Evolutionary conservation across 2,797 vertebrate species (phyloP).

Genomic region (Pipistrellus kuhlii): DNA sequence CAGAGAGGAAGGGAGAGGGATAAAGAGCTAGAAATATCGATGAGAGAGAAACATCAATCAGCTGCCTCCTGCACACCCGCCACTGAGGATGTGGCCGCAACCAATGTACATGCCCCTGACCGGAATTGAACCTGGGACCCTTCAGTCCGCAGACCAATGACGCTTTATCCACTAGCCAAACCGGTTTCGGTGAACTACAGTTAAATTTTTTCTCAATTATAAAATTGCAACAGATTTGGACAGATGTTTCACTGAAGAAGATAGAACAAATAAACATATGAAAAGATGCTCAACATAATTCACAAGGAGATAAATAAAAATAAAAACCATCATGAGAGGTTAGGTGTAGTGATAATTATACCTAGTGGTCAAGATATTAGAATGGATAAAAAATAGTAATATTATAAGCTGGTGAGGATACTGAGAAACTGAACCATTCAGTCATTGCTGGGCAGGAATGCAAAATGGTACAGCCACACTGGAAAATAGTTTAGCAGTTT

Average conservation of each 20-base stretch:
- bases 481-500: slow-evolving; percentile 25
- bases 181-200: neutral
- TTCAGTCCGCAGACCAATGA: no score
- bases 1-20: no score
- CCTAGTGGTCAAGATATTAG: neutral
- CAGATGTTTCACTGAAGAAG: neutral
- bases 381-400: neutral
- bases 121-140: no score
- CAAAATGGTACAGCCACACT: neutral
- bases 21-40: no score
- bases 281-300: neutral
- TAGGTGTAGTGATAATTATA: neutral
- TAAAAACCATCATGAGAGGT: neutral
- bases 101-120: no score
- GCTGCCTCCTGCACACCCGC: no score
- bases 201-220: neutral
- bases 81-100: no score
- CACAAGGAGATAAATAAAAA: neutral
- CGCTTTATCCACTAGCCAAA: no score
- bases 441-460: neutral
- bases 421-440: neutral
- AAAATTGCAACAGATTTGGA: neutral
- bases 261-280: neutral
- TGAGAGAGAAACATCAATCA: no score
- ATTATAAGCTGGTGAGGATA: neutral